Percentiles rank a stretch among this genome's conserved stretches.
Evolutionary conservation across 2,113 vertebrate genomes (phyloP).

Genomic region (Tetraodon nigroviridis): DNA sequence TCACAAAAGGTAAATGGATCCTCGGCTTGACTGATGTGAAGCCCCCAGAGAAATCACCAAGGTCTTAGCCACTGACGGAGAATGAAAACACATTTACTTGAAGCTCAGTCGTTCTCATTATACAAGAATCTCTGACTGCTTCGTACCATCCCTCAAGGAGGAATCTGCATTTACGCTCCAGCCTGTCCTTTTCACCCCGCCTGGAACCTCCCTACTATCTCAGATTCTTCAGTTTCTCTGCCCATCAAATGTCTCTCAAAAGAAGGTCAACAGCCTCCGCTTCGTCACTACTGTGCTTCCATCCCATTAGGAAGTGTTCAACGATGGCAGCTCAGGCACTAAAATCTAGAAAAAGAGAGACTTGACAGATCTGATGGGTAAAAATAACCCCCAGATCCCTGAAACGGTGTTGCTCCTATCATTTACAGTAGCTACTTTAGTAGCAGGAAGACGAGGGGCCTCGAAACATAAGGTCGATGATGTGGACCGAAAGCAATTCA

Average conservation of each 20-base stretch:
- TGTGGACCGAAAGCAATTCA: slow-evolving; percentile 19
- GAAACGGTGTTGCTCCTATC: background rate
- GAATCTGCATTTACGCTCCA: slow-evolving; percentile 10
- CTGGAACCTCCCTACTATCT: background rate
- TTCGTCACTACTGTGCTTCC: slow-evolving; percentile 9
- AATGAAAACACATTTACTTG: slow-evolving; percentile 28
- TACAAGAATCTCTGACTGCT: slow-evolving; percentile 20
- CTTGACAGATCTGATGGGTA: slow-evolving; percentile 3
- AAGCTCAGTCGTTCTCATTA: slow-evolving; percentile 30
- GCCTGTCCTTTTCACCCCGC: slow-evolving; percentile 10
- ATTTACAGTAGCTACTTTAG: background rate
- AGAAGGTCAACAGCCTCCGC: slow-evolving; percentile 53
- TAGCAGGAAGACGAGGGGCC: background rate
- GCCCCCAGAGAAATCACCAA: slow-evolving; percentile 25
- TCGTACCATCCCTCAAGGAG: slow-evolving; percentile 27
- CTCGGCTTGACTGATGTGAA: slow-evolving; percentile 24
- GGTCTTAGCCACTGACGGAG: slow-evolving; percentile 7
- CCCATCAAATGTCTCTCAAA: slow-evolving; percentile 35
- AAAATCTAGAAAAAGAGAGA: slow-evolving; percentile 6
- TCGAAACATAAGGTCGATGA: slow-evolving; percentile 9
- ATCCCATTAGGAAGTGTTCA: slow-evolving; percentile 14
- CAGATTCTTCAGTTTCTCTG: slow-evolving; percentile 18
- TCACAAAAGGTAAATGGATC: slow-evolving; percentile 7
- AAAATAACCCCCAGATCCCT: background rate
- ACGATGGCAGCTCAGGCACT: background rate